phyloP scores from a whole-genome alignment of 1,140 invertebrate genomes.

The Dryas iulia region DNA sequence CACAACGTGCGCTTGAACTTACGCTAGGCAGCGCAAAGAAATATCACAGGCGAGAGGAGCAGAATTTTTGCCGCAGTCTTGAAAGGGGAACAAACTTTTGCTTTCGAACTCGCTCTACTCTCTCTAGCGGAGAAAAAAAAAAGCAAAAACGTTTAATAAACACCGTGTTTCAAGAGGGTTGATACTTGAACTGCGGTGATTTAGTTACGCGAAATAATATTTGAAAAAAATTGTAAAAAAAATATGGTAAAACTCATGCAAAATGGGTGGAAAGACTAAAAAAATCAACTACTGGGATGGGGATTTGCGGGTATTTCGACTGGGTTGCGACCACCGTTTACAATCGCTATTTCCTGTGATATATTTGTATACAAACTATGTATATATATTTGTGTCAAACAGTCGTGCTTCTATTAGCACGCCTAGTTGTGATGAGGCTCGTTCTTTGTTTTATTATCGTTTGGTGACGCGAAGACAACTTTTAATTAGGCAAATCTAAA shows the following conservation, averaged over 20 bases:
- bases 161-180: constrained; percentile 79
- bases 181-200: constrained; percentile 59
- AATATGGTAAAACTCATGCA: constrained; percentile 71
- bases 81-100: constrained; percentile 84
- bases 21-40: constrained; percentile 84
- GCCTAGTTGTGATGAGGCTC: constrained; percentile 71
- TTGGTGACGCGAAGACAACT: constrained; percentile 57
- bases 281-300: constrained; percentile 1
- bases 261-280: constrained; percentile 22
- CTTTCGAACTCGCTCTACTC: constrained; percentile 81
- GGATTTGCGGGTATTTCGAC: not conserved
- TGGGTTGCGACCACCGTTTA: constrained; percentile 61
- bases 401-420: constrained; percentile 47
- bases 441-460: constrained; percentile 69
- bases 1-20: constrained; percentile 64
- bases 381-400: not conserved
- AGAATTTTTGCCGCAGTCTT: constrained; percentile 85
- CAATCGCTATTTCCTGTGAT: constrained; percentile 5
- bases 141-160: constrained; percentile 52
- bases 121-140: constrained; percentile 75
- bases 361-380: not conserved
- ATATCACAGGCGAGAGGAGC: constrained; percentile 85
- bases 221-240: constrained; percentile 26
- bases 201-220: constrained; percentile 10
- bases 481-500: no score